Percentiles rank a stretch among this genome's conserved stretches.
These are phyloP conservation scores for Folsomia manolachei DNA, from an alignment of 2,888 invertebrate genomes.

Conservation along the genomic window DNA sequence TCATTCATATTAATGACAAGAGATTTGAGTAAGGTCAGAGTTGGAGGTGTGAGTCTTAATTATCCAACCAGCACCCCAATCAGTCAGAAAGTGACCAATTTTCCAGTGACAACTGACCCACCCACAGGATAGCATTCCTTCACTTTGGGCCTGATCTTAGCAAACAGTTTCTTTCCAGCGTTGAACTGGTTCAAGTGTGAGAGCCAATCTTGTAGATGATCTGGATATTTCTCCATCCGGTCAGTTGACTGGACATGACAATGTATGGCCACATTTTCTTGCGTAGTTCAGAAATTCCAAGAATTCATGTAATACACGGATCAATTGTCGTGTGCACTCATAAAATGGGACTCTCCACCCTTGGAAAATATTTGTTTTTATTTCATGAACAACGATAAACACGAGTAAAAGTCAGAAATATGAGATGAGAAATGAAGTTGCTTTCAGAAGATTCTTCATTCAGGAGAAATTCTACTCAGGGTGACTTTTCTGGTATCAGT, in stretches of 20 bases:
- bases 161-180: neutral
- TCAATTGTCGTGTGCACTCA: no score
- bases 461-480: neutral
- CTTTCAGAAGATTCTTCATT: no score
- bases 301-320: no score
- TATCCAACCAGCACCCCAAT: neutral
- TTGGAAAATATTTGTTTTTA: neutral
- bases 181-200: neutral
- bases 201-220: neutral
- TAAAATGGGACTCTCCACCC: neutral
- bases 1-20: no score
- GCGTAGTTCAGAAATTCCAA: no score
- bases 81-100: neutral
- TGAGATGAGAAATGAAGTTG: no score
- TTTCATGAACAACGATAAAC: no score
- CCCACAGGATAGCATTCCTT: neutral
- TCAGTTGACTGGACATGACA: neutral
- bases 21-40: neutral
- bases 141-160: neutral
- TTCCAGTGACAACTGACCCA: neutral
- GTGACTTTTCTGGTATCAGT: neutral
- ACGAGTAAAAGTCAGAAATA: neutral
- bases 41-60: conserved; percentile 5
- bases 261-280: no score
- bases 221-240: neutral